Conservation (phyloP, 1,140 invertebrate species). For the Belonocnema kinseyi region DNA sequence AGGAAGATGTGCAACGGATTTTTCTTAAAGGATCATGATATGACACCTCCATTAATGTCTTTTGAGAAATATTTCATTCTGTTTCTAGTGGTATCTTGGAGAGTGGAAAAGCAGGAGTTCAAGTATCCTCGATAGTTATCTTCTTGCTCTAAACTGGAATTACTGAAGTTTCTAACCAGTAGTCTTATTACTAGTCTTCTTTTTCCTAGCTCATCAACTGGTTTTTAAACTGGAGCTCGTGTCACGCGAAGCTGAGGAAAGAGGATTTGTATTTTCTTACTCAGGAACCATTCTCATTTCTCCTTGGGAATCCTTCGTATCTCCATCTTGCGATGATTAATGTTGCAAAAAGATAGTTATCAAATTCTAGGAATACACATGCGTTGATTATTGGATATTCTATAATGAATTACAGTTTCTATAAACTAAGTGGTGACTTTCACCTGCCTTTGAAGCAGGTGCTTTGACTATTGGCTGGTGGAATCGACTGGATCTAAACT, state of each 20-base stretch:
- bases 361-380: background rate
- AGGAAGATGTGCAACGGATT: no score
- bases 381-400: constrained; percentile 1
- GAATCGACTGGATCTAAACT: constrained; percentile 8
- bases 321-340: constrained; percentile 10
- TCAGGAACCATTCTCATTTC: background rate
- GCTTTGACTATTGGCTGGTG: constrained; percentile 3
- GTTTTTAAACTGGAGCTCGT: no score
- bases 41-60: background rate
- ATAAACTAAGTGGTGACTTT: constrained; percentile 24
- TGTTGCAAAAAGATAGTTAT: constrained; percentile 11
- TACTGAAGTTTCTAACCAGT: background rate
- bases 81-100: background rate
- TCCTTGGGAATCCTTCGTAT: background rate
- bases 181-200: background rate
- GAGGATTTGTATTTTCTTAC: background rate
- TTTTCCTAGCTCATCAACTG: no score
- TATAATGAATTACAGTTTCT: constrained; percentile 2
- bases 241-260: no score
- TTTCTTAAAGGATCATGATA: background rate
- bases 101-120: background rate
- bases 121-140: no score
- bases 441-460: constrained; percentile 14
- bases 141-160: background rate
- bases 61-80: background rate